Evolutionary conservation across 2,797 vertebrate species (phyloP).

Genomic region (Paguma larvata): DNA sequence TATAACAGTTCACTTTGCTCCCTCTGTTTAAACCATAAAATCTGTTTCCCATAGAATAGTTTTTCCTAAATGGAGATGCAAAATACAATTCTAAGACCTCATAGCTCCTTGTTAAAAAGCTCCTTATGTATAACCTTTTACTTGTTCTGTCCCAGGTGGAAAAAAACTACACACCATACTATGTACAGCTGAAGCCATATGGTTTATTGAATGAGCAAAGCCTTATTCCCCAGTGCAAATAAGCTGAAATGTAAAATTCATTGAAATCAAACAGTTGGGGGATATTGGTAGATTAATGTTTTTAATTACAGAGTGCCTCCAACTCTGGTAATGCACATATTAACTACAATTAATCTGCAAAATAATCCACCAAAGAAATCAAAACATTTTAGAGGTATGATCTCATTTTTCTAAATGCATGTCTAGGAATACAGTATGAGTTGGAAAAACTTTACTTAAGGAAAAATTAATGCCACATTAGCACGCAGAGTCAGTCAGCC

Average conservation of each 20-base stretch:
- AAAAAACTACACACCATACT: background rate
- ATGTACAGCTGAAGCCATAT: background rate
- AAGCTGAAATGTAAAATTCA: background rate
- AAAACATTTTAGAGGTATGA: background rate
- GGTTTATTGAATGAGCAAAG: background rate
- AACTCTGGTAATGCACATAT: background rate
- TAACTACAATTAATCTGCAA: constrained; percentile 30
- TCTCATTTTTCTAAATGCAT: constrained; percentile 21
- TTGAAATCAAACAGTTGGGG: background rate
- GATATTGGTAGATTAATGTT: constrained; percentile 38
- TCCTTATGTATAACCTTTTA: background rate
- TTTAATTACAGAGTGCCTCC: constrained; percentile 40
- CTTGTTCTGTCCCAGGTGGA: background rate
- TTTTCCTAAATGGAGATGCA: background rate
- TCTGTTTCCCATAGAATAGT: background rate
- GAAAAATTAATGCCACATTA: background rate
- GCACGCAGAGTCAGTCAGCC: background rate
- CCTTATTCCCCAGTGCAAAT: background rate
- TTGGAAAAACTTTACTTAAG: constrained; percentile 20
- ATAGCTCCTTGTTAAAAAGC: background rate
- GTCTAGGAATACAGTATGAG: background rate
- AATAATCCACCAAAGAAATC: background rate
- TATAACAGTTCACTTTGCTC: background rate
- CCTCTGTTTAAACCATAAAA: background rate
- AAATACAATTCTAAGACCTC: background rate